A percentile compares a stretch with the other conserved stretches of the same genome.
Conservation (phyloP, 2,113 vertebrate species). For the Thamnophis sirtalis region DNA sequence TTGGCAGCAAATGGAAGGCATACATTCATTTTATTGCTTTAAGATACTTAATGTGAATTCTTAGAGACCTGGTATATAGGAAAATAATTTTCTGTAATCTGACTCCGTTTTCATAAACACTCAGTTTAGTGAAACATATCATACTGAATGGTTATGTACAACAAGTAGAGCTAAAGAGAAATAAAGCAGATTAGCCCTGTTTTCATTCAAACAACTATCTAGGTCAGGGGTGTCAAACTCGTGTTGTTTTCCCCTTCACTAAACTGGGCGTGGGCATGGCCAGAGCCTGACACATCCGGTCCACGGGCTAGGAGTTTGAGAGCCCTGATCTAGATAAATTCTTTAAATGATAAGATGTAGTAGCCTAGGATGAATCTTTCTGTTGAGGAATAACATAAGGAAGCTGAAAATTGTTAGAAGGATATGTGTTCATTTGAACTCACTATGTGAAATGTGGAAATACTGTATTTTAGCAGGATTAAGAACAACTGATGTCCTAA, state of each 20-base stretch:
- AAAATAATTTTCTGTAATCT: slow-evolving; percentile 39
- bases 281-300: no score
- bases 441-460: background rate
- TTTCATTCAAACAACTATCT: slow-evolving; percentile 26
- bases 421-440: background rate
- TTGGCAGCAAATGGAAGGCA: background rate
- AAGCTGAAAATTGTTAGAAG: background rate
- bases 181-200: slow-evolving; percentile 27
- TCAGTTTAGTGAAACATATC: slow-evolving; percentile 37
- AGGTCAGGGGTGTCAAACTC: background rate
- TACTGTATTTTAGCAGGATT: background rate
- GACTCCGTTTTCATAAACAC: slow-evolving; percentile 38
- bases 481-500: background rate
- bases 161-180: slow-evolving; percentile 6
- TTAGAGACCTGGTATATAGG: slow-evolving; percentile 10
- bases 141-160: background rate
- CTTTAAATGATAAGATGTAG: slow-evolving; percentile 36
- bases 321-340: background rate
- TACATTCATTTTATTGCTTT: slow-evolving; percentile 1
- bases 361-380: slow-evolving; percentile 32
- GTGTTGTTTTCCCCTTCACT: no score
- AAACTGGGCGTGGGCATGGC: no score
- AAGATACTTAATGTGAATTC: slow-evolving; percentile 27
- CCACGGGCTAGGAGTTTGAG: no score
- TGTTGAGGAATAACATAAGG: slow-evolving; percentile 1